Base-by-base conservation (phyloP, 2,113 vertebrate genomes). In the Cyanoderma ruficeps region DNA sequence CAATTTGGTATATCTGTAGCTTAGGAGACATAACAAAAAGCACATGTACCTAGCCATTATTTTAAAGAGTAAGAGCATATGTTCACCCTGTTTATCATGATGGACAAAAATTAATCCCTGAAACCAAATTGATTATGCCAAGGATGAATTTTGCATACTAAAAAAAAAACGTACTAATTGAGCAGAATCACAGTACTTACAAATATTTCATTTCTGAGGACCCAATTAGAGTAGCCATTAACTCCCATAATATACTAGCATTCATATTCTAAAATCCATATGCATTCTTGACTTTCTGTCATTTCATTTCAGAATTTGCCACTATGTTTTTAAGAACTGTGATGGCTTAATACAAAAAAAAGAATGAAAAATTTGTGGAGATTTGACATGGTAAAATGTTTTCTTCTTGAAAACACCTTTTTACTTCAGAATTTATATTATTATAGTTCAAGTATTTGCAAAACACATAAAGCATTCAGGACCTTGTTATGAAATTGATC, bases 21-120 rank as follows among this genome's bases (percentile, higher is more conserved):
- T 86, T 42, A 68, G 42, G 55, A 87, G 21, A 23, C 33, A 53
- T 12, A 49, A 53, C 52, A 78, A 56, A 86, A 70, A 82, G 31
- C 1, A 2, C 0, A 0, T 78, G 24, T 41, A n/a, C 22, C 16
- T 78, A 37, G 15, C 18, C 11, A 13, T 56, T 59, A 8, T 56
- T 87, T 63, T 59, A 41, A 81, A 87, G 25, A 63, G 10, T 37
- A 60, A 71, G 20, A 77, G 15, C 20, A 11, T 28, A 3, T 35
- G 4, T 44, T 96, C 50, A 37, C 25, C 11, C 16, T 80, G 13
- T 65, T 94, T 69, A 35, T 56, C 59, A 47, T 0, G 0, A 47
- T 21, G 24, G 59, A 63, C 33, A 11, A 80, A 88, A 83, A 77
- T 8, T 15, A 16, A 59, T 80, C 69, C 33, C 27, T 88, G 70